Base-by-base conservation (phyloP, 2,888 invertebrate species). In the Cantharis rufa region DNA sequence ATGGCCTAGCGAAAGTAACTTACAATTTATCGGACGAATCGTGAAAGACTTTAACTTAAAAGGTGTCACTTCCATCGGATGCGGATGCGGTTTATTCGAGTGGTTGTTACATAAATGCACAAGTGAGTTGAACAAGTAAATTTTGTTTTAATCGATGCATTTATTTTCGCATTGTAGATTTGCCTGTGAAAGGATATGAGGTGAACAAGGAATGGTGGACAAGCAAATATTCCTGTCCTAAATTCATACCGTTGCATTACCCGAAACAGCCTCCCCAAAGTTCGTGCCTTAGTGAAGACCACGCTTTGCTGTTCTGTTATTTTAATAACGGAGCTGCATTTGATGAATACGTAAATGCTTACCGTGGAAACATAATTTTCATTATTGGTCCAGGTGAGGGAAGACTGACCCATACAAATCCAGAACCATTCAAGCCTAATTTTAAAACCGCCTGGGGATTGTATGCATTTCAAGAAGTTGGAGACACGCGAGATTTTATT, bases 181-280 rank as follows among this genome's bases (percentile, higher is more conserved):
- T 86, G 11, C 78, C 90, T 10, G 91, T 94, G 0, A 87, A 90
- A 73, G 95, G 95, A 5, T 87, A 94, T 62, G 96, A 96, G 89
- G 89, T 94, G n/a, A 95, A 96, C 86, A 89, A 91, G 69, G 91
- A 90, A 0, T 96, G 95, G 95, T 96, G 96, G 96, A 89, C 88
- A 66, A 93, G 94, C 84, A 92, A 90, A 86, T 94, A 95, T 86
- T 92, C 94, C 2, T 92, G 93, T 16, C 93, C 93, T 1, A 90
- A 90, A 73, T 96, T 95, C 84, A 92, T 94, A 78, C 90, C 92
- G 3, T 89, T 94, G 28, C 89, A 90, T 78, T 91, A 92, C 83
- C 90, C 91, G 0, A 78, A 84, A 48, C 84, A 90, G 71, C 86
- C 92, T 2, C 85, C 88, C 28, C 84, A 87, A 10, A 81, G 87